Conservation (phyloP, 2,888 invertebrate species). For the Monoplex corrugatus region DNA sequence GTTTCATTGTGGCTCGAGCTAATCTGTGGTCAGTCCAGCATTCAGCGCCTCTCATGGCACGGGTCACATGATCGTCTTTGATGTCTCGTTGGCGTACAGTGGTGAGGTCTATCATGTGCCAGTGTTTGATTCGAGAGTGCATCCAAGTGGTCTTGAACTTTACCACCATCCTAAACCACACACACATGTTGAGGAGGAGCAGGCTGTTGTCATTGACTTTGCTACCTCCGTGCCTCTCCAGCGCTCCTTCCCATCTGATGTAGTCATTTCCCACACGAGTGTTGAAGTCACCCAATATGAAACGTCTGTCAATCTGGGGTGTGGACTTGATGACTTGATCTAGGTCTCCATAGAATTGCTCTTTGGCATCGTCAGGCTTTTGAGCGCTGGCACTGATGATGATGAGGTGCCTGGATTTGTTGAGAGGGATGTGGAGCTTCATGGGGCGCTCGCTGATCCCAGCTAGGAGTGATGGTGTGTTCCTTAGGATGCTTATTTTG, state of each 20-base stretch:
- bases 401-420: neutral
- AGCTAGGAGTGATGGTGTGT: neutral
- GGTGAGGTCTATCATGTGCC: conserved; percentile 7
- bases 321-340: neutral
- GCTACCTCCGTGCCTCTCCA: too few relatives aligned
- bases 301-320: neutral
- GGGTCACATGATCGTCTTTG: neutral
- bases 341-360: neutral
- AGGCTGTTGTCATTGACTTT: too few relatives aligned
- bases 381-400: conserved; percentile 37
- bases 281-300: neutral
- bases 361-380: conserved; percentile 33
- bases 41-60: conserved; percentile 18
- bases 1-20: neutral
- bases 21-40: conserved; percentile 17
- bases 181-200: too few relatives aligned
- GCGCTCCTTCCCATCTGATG: neutral
- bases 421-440: conserved; percentile 26
- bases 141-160: conserved; percentile 24
- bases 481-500: neutral
- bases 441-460: conserved; percentile 34
- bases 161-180: neutral
- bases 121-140: neutral
- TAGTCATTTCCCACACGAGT: neutral
- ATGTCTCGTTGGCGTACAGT: conserved; percentile 12